phyloP scores from a whole-genome alignment of 2,888 invertebrate genomes.

The Phalangium opilio region DNA sequence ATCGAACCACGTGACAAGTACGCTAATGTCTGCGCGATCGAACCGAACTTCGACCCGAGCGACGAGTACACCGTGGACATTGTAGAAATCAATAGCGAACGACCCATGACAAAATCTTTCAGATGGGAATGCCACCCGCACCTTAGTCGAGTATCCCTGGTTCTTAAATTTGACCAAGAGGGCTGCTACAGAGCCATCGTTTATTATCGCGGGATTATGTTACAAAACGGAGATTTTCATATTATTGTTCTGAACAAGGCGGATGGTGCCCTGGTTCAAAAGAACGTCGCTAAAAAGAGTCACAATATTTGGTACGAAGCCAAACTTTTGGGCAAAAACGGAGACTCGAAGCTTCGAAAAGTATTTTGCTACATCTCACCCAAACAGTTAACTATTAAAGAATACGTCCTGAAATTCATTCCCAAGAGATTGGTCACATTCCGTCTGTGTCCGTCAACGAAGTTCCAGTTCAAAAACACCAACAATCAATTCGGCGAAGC shows the following conservation, averaged over 20 bases:
- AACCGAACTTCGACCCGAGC: slow-evolving; percentile 15
- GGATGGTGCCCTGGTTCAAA: slow-evolving; percentile 68
- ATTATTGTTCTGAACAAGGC: slow-evolving; percentile 73
- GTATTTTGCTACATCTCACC: slow-evolving; percentile 80
- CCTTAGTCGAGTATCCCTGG: slow-evolving; percentile 15
- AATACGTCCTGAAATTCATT: slow-evolving; percentile 80
- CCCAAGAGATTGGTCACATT: slow-evolving; percentile 81
- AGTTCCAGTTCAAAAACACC: slow-evolving; percentile 52
- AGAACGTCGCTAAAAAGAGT: slow-evolving; percentile 67
- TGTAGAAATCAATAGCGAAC: slow-evolving; percentile 26
- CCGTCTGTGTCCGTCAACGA: slow-evolving; percentile 82
- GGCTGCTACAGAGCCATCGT: slow-evolving; percentile 70
- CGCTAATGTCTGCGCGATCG: slow-evolving; percentile 54
- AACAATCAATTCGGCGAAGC: slow-evolving; percentile 37
- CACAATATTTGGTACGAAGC: slow-evolving; percentile 70
- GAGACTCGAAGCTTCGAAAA: slow-evolving; percentile 61
- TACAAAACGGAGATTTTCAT: slow-evolving; percentile 81
- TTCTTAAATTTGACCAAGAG: slow-evolving; percentile 55
- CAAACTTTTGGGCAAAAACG: slow-evolving; percentile 47
- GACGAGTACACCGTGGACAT: slow-evolving; percentile 18
- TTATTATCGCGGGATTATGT: slow-evolving; percentile 51
- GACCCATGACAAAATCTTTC: slow-evolving; percentile 16
- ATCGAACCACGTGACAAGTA: slow-evolving; percentile 84
- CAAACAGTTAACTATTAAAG: slow-evolving; percentile 80
- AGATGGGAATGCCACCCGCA: slow-evolving; percentile 18